Conservation (phyloP, 2,888 invertebrate species). For the Steinernema carpocapsae region DNA sequence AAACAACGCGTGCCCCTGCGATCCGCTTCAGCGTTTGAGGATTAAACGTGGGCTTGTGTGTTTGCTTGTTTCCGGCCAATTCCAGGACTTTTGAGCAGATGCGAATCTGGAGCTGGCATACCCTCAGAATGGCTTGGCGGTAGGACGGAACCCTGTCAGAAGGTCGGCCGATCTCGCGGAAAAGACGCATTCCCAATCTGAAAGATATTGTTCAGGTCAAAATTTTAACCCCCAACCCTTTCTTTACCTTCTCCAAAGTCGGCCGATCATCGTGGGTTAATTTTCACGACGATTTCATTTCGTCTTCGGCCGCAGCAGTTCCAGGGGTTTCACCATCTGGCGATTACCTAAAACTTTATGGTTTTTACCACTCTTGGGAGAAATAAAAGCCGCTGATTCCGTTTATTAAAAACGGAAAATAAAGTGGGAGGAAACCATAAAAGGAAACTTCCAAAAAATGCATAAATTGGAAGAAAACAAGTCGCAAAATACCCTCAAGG, state of each 20-base stretch:
- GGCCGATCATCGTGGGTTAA: neutral
- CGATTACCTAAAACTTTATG: no score
- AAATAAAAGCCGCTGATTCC: no score
- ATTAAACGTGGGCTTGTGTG: slow-evolving; percentile 5
- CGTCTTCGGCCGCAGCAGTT: no score
- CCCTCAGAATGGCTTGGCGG: slow-evolving; percentile 38
- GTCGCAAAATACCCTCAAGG: no score
- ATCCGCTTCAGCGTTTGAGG: slow-evolving; percentile 37
- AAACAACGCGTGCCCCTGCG: slow-evolving; percentile 22
- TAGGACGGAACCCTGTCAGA: slow-evolving; percentile 34
- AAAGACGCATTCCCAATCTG: neutral
- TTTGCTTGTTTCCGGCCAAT: slow-evolving; percentile 34
- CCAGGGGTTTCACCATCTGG: no score
- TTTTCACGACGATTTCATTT: no score
- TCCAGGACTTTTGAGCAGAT: slow-evolving; percentile 41
- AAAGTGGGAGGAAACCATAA: no score
- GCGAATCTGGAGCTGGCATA: slow-evolving; percentile 43
- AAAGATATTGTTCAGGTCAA: neutral
- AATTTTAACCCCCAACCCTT: neutral
- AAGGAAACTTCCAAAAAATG: no score
- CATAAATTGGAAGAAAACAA: no score
- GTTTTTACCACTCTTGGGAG: no score
- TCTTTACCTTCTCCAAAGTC: neutral
- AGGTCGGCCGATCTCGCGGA: neutral
- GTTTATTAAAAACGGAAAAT: no score